Conservation (phyloP, 2,113 vertebrate species). For the Struthidea cinerea region DNA sequence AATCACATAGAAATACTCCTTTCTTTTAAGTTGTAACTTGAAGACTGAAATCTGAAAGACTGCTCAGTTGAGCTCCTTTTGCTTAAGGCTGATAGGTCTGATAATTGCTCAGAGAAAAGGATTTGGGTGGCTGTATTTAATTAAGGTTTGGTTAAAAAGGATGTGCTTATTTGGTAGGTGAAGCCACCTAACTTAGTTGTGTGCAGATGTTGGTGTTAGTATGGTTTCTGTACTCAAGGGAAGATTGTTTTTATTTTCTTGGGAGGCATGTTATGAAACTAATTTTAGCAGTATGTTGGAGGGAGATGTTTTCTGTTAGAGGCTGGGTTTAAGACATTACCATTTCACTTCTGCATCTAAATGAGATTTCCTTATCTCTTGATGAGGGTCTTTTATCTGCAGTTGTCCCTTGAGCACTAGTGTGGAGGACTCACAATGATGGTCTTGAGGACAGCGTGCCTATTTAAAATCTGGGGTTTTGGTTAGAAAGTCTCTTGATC, state of each 20-base stretch:
- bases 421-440: not conserved
- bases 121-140: not conserved
- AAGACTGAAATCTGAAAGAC: not conserved
- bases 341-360: conserved; percentile 53
- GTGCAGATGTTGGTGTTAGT: not conserved
- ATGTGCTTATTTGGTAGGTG: not conserved
- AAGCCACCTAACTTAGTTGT: not conserved
- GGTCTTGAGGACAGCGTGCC: not conserved
- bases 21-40: not conserved
- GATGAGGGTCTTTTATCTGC: conserved; percentile 42
- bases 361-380: conserved; percentile 60
- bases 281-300: not conserved
- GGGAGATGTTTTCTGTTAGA: not conserved
- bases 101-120: not conserved
- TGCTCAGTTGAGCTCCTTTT: not conserved
- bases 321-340: not conserved
- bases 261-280: not conserved
- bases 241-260: not conserved
- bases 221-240: not conserved
- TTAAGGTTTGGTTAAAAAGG: not conserved
- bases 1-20: not conserved
- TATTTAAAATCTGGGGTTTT: not conserved
- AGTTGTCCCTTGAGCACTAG: not conserved
- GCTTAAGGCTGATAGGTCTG: not conserved
- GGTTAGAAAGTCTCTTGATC: not conserved